These are phyloP conservation scores for Balanococcus diminutus DNA, from an alignment of 2,888 invertebrate species.

Conservation along the genomic window DNA sequence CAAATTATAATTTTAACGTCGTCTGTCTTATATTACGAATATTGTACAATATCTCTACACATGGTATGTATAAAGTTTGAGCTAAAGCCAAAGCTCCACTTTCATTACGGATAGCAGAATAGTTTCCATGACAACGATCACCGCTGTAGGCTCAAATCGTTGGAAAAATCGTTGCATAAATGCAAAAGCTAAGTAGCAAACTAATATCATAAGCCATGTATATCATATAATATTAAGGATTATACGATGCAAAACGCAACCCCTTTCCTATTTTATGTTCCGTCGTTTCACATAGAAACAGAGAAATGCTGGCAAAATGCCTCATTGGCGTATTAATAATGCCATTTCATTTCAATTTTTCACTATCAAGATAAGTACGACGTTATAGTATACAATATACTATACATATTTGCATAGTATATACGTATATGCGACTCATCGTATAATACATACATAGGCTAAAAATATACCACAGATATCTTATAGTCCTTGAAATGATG, in stretches of 20 bases:
- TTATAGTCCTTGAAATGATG: too few species aligned
- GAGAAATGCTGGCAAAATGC: slow-evolving; percentile 31
- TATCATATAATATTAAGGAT: slow-evolving; percentile 33
- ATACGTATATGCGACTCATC: slow-evolving; percentile 4
- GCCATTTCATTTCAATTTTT: slow-evolving; percentile 36
- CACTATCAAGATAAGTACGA: slow-evolving; percentile 23
- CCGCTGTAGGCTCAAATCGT: slow-evolving; percentile 22
- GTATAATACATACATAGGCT: background rate
- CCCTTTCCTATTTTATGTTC: background rate
- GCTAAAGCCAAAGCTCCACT: slow-evolving; percentile 16
- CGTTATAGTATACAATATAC: too few species aligned
- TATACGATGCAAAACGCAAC: slow-evolving; percentile 30
- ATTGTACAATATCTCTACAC: background rate
- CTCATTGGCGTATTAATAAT: slow-evolving; percentile 32
- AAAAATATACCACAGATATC: too few species aligned
- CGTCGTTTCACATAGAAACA: background rate
- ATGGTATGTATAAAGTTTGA: background rate
- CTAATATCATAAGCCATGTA: slow-evolving; percentile 38
- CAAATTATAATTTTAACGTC: slow-evolving; percentile 26
- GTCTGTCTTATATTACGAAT: background rate
- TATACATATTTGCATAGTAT: slow-evolving; percentile 30
- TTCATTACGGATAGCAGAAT: slow-evolving; percentile 3
- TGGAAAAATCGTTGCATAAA: slow-evolving; percentile 40
- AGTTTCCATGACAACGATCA: slow-evolving; percentile 31
- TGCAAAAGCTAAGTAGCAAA: slow-evolving; percentile 35